Base-by-base conservation (phyloP, 2,113 vertebrate genomes). In the Ceyx melanurus region DNA sequence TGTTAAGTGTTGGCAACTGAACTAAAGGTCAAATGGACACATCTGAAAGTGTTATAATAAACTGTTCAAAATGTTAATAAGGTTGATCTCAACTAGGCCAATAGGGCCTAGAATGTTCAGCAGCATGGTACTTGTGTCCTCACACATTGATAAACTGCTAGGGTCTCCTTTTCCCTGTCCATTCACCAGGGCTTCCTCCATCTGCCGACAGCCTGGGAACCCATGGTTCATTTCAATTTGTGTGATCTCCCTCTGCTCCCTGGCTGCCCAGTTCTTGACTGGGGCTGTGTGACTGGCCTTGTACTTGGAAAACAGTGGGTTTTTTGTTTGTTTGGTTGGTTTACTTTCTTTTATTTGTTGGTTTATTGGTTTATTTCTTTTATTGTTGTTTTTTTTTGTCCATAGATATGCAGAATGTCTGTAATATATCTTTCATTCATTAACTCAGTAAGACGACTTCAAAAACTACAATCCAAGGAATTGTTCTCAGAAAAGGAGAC, bases 161-260 rank as follows among this genome's bases (percentile, higher is more conserved):
- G 18, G 21, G 17, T 25, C 8, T 31, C 11, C 16, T 5, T 10
- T 22, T 46, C 22, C 37, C 29, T 61, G 37, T 10, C 14, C 5
- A 1, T 1, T 6, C 6, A 5, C 4, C 1, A 1, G 8, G 6
- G 3, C 23, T 18, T 37, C 19, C 18, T 19, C 2, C 5, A 13
- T 4, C 2, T 21, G 15, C 16, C 7, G 37, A 37, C 7, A 28
- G 25, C 23, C 5, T 13, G 4, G 3, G 15, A 15, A 6, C 4
- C 5, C 17, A 37, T 37, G 37, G 37, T 37, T 37, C 10, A 26
- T 22, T 56, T 56, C 42, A 7, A 16, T 5, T 13, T 19, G 25
- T 35, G 42, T 0, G 2, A 42, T 16, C 25, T 43, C 11, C 11
- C 2, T 2, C 5, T 0, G 4, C 3, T 43, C 11, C 29, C 14